Percentiles rank a stretch among this genome's conserved stretches.
Conservation (phyloP, 2,888 invertebrate genomes). For the Buathra laborator region DNA sequence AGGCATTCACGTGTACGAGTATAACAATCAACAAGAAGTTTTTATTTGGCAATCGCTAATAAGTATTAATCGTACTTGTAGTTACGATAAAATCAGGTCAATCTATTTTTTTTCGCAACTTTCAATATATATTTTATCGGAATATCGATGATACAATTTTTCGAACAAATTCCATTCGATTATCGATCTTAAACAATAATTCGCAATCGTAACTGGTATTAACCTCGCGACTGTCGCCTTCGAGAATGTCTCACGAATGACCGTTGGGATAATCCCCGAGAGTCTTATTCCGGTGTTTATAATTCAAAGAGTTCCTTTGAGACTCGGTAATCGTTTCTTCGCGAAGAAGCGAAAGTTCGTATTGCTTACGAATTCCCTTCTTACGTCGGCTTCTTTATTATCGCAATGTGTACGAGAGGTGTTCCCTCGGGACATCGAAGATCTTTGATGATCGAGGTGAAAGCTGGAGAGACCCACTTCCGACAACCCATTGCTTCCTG, state of each 20-base stretch:
- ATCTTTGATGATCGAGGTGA: background rate
- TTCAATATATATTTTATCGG: background rate
- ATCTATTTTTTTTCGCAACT: background rate
- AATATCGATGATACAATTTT: too few relatives aligned
- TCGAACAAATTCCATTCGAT: too few relatives aligned
- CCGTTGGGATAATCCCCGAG: background rate
- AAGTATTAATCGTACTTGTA: background rate
- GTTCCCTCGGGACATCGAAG: constrained; percentile 11
- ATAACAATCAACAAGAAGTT: constrained; percentile 15
- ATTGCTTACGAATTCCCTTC: background rate
- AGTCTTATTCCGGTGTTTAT: background rate
- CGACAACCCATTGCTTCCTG: background rate
- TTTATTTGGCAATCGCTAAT: constrained; percentile 7
- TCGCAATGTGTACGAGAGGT: background rate
- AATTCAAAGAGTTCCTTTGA: background rate
- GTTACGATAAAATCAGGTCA: background rate
- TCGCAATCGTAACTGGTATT: too few relatives aligned
- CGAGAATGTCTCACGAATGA: background rate
- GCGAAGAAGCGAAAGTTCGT: background rate
- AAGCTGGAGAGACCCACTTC: background rate
- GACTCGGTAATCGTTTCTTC: too few relatives aligned
- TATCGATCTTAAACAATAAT: too few relatives aligned
- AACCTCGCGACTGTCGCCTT: background rate
- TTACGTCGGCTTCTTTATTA: background rate
- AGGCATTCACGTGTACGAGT: constrained; percentile 23